Base-by-base conservation (phyloP, 2,888 invertebrate genomes). In the Kryphioiulus occultus region DNA sequence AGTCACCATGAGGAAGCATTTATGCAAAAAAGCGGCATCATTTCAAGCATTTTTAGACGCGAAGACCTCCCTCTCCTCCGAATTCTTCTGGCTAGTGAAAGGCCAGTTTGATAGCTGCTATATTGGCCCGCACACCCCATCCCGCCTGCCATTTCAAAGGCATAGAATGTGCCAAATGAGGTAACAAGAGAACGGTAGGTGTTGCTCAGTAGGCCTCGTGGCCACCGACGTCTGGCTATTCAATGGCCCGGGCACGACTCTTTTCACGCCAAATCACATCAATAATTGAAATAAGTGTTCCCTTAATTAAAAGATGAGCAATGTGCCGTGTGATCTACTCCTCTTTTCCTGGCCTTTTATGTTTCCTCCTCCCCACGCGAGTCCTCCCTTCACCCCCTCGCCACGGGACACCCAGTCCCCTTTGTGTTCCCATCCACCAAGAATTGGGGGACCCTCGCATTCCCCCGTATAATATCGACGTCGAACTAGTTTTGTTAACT, bases 81-180 rank as follows among this genome's bases (percentile, higher is more conserved):
- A 47, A 47, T 47, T 47, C 47, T 47, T 59, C 59, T 59, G 59
- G 59, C 5, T 59, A 59, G 59, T 59, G 59, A 59, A 59, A 59
- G 59, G 59, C 59, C 59, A 59, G 59, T 59, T 59, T 59, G 59
- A n/a, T n/a, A n/a, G n/a, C n/a, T n/a, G n/a, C n/a, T 47, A 47
- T 47, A 59, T 59, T 19, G 59, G 59, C n/a, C 59, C 59, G 59
- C 59, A 19, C 59, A 59, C 59, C 15, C 59, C 59, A 2, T 9
- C 47, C 47, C 17, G 47, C n/a, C 59, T n/a, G 59, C 59, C 59
- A 59, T 59, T 59, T 59, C n/a, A 59, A 59, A 59, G 59, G 59
- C 59, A 59, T 59, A 59, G 59, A 59, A 59, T 59, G 59, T 59
- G 59, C 59, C 59, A 59, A 59, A 59, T 59, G 59, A 59, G 59